phyloP scores from a whole-genome alignment of 2,113 vertebrate genomes.

The Parus major region DNA sequence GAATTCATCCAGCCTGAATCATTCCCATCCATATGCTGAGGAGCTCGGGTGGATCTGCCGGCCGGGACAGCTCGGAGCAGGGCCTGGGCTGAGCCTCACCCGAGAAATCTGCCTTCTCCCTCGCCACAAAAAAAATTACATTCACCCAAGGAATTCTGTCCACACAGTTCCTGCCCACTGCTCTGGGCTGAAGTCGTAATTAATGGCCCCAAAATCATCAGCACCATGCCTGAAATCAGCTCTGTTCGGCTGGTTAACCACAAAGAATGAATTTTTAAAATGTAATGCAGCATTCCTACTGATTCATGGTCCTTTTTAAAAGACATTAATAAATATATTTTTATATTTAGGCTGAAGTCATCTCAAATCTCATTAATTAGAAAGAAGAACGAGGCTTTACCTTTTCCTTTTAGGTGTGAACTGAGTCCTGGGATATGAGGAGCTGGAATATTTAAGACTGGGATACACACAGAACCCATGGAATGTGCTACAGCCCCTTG shows the following conservation, averaged over 20 bases:
- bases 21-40: slow-evolving; percentile 25
- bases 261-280: background rate
- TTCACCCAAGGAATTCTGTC: background rate
- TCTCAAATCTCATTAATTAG: background rate
- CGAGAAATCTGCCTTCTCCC: background rate
- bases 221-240: background rate
- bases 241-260: background rate
- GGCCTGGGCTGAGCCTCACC: background rate
- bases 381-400: background rate
- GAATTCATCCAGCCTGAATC: slow-evolving; percentile 17
- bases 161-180: background rate
- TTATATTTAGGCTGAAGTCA: background rate
- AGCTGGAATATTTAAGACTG: background rate
- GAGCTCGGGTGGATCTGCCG: background rate
- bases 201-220: background rate
- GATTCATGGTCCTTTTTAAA: background rate
- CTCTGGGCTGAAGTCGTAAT: background rate
- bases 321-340: background rate
- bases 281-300: background rate
- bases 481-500: background rate
- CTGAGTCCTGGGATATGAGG: background rate
- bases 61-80: background rate
- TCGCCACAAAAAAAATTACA: background rate
- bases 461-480: background rate
- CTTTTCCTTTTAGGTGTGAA: background rate